A percentile compares a stretch with the other conserved stretches of the same genome.
Conservation (phyloP, 2,797 vertebrate genomes). For the Xiphophorus birchmanni region DNA sequence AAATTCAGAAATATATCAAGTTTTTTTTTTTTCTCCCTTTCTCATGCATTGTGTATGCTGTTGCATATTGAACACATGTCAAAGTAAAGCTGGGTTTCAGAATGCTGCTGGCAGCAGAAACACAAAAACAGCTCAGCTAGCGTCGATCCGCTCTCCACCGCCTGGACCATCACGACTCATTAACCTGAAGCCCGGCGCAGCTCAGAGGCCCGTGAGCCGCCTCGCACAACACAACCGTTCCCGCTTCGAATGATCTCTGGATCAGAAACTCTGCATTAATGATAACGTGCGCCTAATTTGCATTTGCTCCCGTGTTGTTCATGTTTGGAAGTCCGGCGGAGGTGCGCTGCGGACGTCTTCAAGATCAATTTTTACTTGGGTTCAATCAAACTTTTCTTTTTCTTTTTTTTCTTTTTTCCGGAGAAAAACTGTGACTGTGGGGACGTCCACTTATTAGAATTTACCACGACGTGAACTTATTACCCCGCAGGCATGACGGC, state of each 20-base stretch:
- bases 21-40: neutral
- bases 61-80: constrained; percentile 12
- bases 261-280: neutral
- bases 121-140: constrained; percentile 25
- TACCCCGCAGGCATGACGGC: neutral
- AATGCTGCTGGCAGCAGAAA: constrained; percentile 24
- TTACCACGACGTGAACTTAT: neutral
- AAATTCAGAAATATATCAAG: constrained; percentile 1
- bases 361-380: neutral
- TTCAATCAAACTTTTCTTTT: neutral
- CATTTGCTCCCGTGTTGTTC: neutral
- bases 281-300: neutral
- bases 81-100: constrained; percentile 28
- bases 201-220: constrained; percentile 31
- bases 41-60: constrained; percentile 12
- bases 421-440: neutral
- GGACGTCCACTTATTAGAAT: neutral
- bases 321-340: neutral
- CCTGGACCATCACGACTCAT: constrained; percentile 60
- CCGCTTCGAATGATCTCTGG: constrained; percentile 11
- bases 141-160: constrained; percentile 35
- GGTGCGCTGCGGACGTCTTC: neutral
- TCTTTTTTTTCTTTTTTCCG: neutral
- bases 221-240: constrained; percentile 24
- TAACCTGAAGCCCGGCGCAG: constrained; percentile 44